Evolutionary conservation across 2,113 vertebrate species (phyloP).

Genomic region (Phylloscopus trochilus): DNA sequence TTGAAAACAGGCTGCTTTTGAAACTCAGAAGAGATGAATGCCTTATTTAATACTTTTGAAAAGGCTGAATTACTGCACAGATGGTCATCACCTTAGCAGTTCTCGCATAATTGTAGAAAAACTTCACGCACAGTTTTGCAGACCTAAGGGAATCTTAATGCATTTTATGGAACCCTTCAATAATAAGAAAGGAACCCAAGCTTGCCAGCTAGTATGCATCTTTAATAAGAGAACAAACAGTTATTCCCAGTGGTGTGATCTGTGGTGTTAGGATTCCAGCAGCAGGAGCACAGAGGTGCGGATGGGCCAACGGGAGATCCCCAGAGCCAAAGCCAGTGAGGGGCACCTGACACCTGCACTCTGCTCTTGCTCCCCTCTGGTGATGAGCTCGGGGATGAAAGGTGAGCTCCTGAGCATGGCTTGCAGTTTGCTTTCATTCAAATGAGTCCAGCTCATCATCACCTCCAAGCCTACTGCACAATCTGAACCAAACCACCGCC

Average conservation of each 20-base stretch:
- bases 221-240: neutral
- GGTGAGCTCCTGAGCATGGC: neutral
- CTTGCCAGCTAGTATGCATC: neutral
- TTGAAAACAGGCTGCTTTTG: neutral
- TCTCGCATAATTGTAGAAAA: neutral
- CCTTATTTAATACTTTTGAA: neutral
- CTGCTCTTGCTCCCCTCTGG: neutral
- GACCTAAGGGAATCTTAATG: neutral
- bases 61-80: neutral
- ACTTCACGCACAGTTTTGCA: neutral
- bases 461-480: neutral
- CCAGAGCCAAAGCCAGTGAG: neutral
- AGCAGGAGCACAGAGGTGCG: neutral
- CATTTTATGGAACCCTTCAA: neutral
- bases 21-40: neutral
- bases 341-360: neutral
- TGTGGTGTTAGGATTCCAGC: neutral
- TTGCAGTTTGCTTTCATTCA: neutral
- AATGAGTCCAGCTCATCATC: neutral
- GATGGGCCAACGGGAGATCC: no score
- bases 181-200: neutral
- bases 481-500: neutral
- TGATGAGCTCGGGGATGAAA: rapidly evolving
- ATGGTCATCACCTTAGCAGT: neutral
- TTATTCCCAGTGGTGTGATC: neutral